These are phyloP conservation scores for Sarcophaga carnaria DNA, from an alignment of 2,888 invertebrate genomes.

Conservation along the genomic window DNA sequence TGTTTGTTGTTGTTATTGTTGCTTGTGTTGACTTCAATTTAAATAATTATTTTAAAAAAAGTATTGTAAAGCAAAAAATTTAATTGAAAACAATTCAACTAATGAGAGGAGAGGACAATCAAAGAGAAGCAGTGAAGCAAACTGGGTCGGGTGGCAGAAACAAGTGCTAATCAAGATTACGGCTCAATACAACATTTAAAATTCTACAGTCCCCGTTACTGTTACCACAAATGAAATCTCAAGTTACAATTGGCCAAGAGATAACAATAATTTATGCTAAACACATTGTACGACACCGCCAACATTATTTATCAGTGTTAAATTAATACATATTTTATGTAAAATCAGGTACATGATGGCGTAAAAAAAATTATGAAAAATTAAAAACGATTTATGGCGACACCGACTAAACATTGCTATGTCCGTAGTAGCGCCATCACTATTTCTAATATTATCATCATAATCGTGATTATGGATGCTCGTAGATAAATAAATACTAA, in stretches of 20 bases:
- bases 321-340: no score
- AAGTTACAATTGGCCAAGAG: conserved; percentile 19
- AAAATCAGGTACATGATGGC: no score
- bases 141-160: no score
- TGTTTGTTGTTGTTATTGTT: no score
- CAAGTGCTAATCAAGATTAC: no score
- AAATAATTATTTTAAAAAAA: conserved; percentile 44
- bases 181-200: background rate
- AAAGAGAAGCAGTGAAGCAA: no score
- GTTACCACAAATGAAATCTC: background rate
- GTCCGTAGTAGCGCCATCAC: no score
- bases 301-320: background rate
- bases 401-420: no score
- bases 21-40: conserved; percentile 8
- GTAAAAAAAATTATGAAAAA: no score
- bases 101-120: conserved; percentile 19
- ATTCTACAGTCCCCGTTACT: background rate
- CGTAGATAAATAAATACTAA: conserved; percentile 7
- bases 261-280: background rate
- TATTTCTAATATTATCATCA: background rate
- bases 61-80: background rate
- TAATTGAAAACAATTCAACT: background rate
- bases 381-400: no score
- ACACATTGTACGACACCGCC: background rate
- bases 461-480: background rate